phyloP scores from a whole-genome alignment of 2,797 vertebrate species.

The Sciurus carolinensis region DNA sequence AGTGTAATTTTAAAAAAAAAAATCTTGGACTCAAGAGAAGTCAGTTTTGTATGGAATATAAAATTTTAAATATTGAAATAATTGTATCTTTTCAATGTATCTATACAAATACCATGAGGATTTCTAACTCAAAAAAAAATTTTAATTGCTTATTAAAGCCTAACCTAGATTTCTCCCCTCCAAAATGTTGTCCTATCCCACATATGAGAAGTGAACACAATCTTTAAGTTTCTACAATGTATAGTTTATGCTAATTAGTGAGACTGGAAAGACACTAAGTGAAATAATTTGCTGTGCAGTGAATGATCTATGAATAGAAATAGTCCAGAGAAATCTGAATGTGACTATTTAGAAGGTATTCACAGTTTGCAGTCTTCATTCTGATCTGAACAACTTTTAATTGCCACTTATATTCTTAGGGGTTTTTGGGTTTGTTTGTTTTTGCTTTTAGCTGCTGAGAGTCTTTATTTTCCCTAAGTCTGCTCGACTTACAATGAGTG shows the following conservation, averaged over 20 bases:
- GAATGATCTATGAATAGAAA: neutral
- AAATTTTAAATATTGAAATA: slow-evolving; percentile 31
- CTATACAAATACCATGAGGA: neutral
- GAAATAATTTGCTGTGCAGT: neutral
- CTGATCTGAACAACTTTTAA: neutral
- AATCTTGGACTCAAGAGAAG: slow-evolving; percentile 12
- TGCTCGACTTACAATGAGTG: slow-evolving; percentile 93
- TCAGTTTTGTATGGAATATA: slow-evolving; percentile 18
- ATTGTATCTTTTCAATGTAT: neutral
- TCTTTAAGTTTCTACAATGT: slow-evolving; percentile 27
- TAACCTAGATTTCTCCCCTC: neutral
- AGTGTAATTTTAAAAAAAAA: neutral
- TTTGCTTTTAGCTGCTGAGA: neutral
- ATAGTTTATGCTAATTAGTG: neutral
- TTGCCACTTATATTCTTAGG: neutral
- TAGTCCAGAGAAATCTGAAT: neutral
- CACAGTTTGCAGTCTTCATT: neutral
- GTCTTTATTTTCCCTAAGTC: neutral
- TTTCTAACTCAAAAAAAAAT: slow-evolving; percentile 49
- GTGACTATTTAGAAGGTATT: neutral
- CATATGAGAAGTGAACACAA: neutral
- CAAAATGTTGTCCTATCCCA: neutral
- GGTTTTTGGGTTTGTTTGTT: neutral
- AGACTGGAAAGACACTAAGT: neutral
- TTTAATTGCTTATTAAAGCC: slow-evolving; percentile 41